A percentile compares a stretch with the other conserved stretches of the same genome.
Conservation (phyloP, 2,113 vertebrate species). For the Suncus etruscus region DNA sequence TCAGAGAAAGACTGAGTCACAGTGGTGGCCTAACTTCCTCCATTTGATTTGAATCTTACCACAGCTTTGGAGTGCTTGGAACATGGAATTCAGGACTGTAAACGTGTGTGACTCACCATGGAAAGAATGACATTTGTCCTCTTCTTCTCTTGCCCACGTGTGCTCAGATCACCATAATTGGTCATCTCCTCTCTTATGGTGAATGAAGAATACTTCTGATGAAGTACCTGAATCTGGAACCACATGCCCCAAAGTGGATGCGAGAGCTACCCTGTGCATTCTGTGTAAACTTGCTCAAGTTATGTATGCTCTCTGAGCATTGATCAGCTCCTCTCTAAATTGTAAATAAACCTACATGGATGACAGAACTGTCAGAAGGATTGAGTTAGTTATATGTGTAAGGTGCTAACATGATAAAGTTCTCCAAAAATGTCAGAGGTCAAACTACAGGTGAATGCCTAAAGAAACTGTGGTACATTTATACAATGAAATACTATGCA, state of each 20-base stretch:
- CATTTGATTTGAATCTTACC: background rate
- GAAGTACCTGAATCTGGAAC: background rate
- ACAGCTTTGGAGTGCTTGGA: background rate
- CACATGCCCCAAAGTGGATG: background rate
- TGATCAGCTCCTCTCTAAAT: background rate
- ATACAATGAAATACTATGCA: too few relatives aligned
- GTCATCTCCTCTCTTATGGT: background rate
- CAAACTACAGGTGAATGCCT: too few relatives aligned
- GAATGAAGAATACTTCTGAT: background rate
- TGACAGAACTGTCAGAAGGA: background rate
- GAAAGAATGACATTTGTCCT: background rate
- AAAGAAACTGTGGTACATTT: too few relatives aligned
- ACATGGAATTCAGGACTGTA: background rate
- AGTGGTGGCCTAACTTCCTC: background rate
- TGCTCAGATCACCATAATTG: fast-evolving
- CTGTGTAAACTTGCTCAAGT: background rate
- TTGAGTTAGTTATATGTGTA: background rate
- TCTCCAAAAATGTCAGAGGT: too few relatives aligned
- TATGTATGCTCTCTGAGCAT: background rate
- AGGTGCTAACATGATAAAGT: background rate
- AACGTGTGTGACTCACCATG: background rate
- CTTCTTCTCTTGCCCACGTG: background rate
- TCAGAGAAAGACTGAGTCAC: background rate
- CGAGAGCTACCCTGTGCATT: background rate
- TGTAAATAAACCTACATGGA: background rate